Conservation (phyloP, 1,140 invertebrate genomes). For the Patella vulgata region DNA sequence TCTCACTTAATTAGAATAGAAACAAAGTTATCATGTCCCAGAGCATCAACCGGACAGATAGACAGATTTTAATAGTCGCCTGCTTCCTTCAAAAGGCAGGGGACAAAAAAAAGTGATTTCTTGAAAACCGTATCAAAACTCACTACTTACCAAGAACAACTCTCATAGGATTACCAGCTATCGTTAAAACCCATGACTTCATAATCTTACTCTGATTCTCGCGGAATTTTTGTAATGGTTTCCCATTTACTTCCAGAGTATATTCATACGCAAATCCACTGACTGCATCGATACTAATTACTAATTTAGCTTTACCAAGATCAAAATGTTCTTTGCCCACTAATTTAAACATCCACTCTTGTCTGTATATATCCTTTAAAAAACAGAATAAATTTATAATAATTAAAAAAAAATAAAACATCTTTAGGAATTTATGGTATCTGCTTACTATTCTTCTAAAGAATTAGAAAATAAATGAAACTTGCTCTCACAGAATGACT, state of each 20-base stretch:
- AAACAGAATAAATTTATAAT: slow-evolving; percentile 9
- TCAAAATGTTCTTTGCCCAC: slow-evolving; percentile 79
- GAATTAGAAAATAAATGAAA: no score
- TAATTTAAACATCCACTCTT: slow-evolving; percentile 90
- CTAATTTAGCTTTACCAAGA: slow-evolving; percentile 70
- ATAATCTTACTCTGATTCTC: slow-evolving; percentile 80
- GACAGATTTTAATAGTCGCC: no score
- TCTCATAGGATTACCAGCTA: slow-evolving; percentile 66
- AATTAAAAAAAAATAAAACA: background rate
- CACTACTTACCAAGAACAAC: slow-evolving; percentile 78
- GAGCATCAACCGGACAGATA: no score
- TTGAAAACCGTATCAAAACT: no score
- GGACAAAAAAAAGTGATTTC: no score
- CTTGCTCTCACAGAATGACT: no score
- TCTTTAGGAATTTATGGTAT: no score
- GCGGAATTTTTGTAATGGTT: slow-evolving; percentile 79
- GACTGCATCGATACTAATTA: slow-evolving; percentile 78
- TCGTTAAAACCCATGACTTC: slow-evolving; percentile 72
- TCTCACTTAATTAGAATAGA: no score
- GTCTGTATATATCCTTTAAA: slow-evolving; percentile 77
- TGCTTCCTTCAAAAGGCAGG: no score
- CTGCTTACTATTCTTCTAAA: no score
- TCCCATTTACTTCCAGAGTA: slow-evolving; percentile 74
- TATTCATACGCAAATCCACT: slow-evolving; percentile 85
- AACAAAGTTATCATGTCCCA: no score